Conservation (phyloP, 2,113 vertebrate genomes). For the Rana temporaria region DNA sequence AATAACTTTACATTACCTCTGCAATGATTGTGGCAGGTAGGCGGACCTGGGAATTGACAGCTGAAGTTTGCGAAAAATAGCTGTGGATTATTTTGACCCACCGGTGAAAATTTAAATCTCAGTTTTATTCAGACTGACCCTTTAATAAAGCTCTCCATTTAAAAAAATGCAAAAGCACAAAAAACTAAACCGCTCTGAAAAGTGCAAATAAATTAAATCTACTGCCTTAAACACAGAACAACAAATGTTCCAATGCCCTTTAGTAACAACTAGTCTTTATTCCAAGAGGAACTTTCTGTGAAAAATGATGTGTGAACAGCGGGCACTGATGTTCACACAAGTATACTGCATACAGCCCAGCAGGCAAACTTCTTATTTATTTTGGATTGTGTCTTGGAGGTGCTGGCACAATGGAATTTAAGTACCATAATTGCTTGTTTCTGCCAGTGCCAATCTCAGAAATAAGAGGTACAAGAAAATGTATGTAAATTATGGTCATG, state of each 20-base stretch:
- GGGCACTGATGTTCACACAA: conserved; percentile 77
- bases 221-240: conserved; percentile 63
- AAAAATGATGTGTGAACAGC: conserved; percentile 75
- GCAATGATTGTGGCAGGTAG: too few species aligned
- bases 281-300: conserved; percentile 71
- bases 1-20: too few species aligned
- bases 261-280: conserved; percentile 75
- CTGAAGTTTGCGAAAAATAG: too few species aligned
- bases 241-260: conserved; percentile 64
- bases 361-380: conserved; percentile 72
- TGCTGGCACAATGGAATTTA: conserved; percentile 78
- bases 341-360: conserved; percentile 71
- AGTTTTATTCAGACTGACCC: too few species aligned
- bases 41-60: too few species aligned
- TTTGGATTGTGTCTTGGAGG: conserved; percentile 73
- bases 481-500: conserved; percentile 67
- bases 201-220: conserved; percentile 58
- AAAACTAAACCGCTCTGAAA: not conserved
- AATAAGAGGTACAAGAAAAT: conserved; percentile 80
- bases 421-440: conserved; percentile 76
- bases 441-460: conserved; percentile 72
- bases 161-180: not conserved
- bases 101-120: too few species aligned
- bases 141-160: not conserved
- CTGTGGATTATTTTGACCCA: too few species aligned